Percentiles rank a stretch among this genome's conserved stretches.
These are phyloP conservation scores for Esox masquinongy DNA, from an alignment of 2,797 vertebrate genomes.

Conservation along the genomic window DNA sequence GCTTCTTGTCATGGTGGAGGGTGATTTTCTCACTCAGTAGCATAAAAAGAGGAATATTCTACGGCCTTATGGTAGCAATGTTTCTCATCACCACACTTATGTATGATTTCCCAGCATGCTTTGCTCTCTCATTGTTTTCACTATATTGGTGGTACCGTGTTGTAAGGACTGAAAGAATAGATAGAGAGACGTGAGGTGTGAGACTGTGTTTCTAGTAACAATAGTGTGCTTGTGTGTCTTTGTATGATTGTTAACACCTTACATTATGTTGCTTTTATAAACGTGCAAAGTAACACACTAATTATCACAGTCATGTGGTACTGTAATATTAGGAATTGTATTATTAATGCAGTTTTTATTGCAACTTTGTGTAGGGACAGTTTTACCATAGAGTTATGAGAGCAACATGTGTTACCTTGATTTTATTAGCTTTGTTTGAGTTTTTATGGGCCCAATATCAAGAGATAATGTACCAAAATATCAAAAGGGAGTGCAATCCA, in stretches of 20 bases:
- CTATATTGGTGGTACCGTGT: constrained; percentile 81
- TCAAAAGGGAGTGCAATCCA: constrained; percentile 26
- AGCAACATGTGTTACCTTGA: constrained; percentile 5
- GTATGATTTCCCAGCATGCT: constrained; percentile 85
- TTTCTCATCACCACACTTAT: constrained; percentile 82
- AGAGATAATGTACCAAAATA: constrained; percentile 43
- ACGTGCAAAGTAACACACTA: not conserved
- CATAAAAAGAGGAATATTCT: constrained; percentile 75
- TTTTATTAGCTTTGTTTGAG: constrained; percentile 49
- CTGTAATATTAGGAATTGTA: not conserved
- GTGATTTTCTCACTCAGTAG: constrained; percentile 71
- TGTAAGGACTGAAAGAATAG: not conserved
- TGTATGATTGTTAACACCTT: not conserved
- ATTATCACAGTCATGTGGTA: not conserved
- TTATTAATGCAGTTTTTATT: not conserved
- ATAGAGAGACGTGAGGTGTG: not conserved
- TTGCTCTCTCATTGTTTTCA: constrained; percentile 83
- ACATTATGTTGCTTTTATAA: not conserved
- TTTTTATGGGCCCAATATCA: constrained; percentile 66
- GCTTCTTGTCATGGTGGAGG: constrained; percentile 51
- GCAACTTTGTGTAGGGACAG: not conserved
- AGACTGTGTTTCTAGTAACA: not conserved
- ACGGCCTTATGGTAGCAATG: constrained; percentile 78
- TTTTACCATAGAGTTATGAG: not conserved
- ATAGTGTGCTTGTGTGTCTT: not conserved